A percentile compares a stretch with the other conserved stretches of the same genome.
Conservation (phyloP, 2,797 vertebrate species). For the Dendrocincla tyrannina region DNA sequence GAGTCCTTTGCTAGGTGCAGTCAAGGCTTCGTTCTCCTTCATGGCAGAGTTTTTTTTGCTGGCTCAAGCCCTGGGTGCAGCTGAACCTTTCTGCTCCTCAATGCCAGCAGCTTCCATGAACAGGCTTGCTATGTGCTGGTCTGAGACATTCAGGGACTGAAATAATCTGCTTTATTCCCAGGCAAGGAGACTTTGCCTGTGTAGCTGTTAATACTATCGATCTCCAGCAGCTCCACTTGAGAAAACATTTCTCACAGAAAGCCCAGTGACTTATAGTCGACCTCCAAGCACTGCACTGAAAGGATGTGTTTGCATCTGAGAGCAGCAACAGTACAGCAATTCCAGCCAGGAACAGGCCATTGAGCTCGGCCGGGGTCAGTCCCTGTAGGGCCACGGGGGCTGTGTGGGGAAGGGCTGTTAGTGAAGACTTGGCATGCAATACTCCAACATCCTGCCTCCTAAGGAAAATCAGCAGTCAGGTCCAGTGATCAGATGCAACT, state of each 20-base stretch:
- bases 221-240: slow-evolving; percentile 2
- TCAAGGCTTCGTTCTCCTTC: neutral
- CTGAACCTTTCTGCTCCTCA: neutral
- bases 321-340: neutral
- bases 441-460: neutral
- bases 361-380: neutral
- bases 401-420: neutral
- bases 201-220: neutral
- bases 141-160: neutral
- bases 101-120: neutral
- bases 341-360: neutral
- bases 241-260: slow-evolving; percentile 6
- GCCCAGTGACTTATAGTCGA: neutral
- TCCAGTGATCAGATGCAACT: neutral
- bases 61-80: neutral
- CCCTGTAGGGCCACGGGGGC: neutral
- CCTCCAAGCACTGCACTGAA: neutral
- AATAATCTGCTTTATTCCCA: slow-evolving; percentile 7
- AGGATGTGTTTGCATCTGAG: neutral
- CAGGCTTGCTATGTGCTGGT: neutral
- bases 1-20: neutral
- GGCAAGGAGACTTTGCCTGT: neutral
- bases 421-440: neutral
- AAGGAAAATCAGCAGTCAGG: neutral
- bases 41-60: neutral